Evolutionary conservation across 2,888 invertebrate genomes (phyloP).

Genomic region (Flexamia atlantica): DNA sequence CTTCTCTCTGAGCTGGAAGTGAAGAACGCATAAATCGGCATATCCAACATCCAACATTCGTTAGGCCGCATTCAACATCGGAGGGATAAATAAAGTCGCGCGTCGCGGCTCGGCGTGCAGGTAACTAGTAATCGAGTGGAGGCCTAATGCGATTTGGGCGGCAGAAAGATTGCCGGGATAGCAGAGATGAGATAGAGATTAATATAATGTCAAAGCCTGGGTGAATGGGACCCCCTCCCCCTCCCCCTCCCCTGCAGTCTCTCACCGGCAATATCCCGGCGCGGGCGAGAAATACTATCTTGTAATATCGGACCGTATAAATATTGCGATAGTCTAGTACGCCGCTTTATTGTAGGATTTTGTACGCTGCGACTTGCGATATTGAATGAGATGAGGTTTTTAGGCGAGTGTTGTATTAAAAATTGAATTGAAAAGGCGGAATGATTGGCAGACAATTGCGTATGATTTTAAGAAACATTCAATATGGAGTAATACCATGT

Average conservation of each 20-base stretch:
- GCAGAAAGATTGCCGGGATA: conserved; percentile 41
- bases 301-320: conserved; percentile 26
- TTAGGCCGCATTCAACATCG: background rate
- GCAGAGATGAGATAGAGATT: conserved; percentile 52
- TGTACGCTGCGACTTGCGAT: too few relatives aligned
- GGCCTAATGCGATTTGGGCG: conserved; percentile 43
- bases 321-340: background rate
- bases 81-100: background rate
- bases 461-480: too few relatives aligned
- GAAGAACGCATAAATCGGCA: too few relatives aligned
- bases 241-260: background rate
- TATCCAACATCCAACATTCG: too few relatives aligned
- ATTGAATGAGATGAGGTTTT: too few relatives aligned
- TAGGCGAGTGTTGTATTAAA: background rate
- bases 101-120: background rate
- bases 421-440: background rate
- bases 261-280: conserved; percentile 28
- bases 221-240: conserved; percentile 23
- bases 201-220: conserved; percentile 56
- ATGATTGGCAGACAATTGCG: too few relatives aligned
- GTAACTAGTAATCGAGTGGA: conserved; percentile 44
- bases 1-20: too few relatives aligned
- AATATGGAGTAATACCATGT: too few relatives aligned
- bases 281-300: conserved; percentile 7
- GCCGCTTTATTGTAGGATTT: background rate